These are phyloP conservation scores for Ormia ochracea DNA, from an alignment of 2,888 invertebrate species.

Conservation along the genomic window DNA sequence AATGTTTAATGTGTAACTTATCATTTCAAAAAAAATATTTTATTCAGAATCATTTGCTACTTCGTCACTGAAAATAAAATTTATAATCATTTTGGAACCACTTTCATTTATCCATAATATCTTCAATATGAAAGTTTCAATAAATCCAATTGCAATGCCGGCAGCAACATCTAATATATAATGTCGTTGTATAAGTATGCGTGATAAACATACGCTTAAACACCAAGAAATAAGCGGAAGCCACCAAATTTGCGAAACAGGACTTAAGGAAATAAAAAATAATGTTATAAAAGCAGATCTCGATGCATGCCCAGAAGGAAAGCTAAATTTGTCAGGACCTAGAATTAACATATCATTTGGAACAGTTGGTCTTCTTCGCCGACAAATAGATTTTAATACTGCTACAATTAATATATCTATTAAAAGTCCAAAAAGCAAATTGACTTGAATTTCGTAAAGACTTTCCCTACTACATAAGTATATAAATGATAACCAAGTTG, in stretches of 20 bases:
- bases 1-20: too few species aligned
- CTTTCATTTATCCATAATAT: conserved; percentile 83
- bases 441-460: conserved; percentile 88
- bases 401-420: conserved; percentile 88
- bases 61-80: conserved; percentile 69
- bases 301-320: conserved; percentile 97
- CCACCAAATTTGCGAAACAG: conserved; percentile 80
- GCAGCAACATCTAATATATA: conserved; percentile 89
- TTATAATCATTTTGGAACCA: conserved; percentile 66
- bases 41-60: conserved; percentile 66
- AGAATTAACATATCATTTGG: conserved; percentile 83
- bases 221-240: conserved; percentile 86
- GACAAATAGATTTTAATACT: conserved; percentile 85
- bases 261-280: conserved; percentile 83
- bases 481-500: conserved; percentile 85
- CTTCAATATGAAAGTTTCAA: conserved; percentile 82
- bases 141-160: conserved; percentile 85
- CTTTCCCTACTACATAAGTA: conserved; percentile 84
- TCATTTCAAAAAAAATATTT: too few species aligned
- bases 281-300: conserved; percentile 86
- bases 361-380: conserved; percentile 86
- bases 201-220: conserved; percentile 84
- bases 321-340: conserved; percentile 91
- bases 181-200: conserved; percentile 90
- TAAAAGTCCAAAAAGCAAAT: conserved; percentile 87